Evolutionary conservation across 2,113 vertebrate species (phyloP).

Genomic region (Leiothrix lutea): DNA sequence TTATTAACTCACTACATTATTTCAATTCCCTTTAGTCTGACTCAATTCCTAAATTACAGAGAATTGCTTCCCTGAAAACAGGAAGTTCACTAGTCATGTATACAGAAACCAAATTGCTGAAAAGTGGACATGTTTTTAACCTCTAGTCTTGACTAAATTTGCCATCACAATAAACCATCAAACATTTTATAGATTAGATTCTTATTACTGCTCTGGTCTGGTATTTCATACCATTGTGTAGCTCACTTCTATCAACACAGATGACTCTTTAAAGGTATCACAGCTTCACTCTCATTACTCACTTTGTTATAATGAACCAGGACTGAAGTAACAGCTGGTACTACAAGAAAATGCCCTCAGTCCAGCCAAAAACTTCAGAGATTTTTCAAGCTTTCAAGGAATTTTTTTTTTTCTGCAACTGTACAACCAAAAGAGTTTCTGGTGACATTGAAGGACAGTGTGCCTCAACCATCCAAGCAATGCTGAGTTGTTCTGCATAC

Average conservation of each 20-base stretch:
- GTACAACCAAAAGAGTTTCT: background rate
- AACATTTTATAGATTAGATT: background rate
- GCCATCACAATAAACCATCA: background rate
- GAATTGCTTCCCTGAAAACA: conserved; percentile 29
- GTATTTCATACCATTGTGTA: background rate
- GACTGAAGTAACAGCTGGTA: background rate
- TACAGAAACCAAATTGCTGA: background rate
- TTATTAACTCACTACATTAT: background rate
- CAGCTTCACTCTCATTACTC: background rate
- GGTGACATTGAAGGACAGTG: background rate
- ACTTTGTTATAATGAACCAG: background rate
- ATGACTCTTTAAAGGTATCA: background rate
- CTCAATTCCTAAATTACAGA: conserved; percentile 41
- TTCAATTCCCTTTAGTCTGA: conserved; percentile 35
- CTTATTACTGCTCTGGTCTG: background rate
- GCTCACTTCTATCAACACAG: background rate
- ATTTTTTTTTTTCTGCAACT: background rate
- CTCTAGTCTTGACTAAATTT: background rate
- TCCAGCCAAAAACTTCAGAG: background rate
- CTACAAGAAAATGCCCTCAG: background rate
- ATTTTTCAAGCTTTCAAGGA: background rate
- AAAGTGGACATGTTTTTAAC: background rate
- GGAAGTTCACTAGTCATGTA: conserved; percentile 26
- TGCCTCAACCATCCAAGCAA: background rate
- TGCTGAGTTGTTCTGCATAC: background rate